Evolutionary conservation across 2,888 invertebrate species (phyloP).

Genomic region (Andrena minutula): DNA sequence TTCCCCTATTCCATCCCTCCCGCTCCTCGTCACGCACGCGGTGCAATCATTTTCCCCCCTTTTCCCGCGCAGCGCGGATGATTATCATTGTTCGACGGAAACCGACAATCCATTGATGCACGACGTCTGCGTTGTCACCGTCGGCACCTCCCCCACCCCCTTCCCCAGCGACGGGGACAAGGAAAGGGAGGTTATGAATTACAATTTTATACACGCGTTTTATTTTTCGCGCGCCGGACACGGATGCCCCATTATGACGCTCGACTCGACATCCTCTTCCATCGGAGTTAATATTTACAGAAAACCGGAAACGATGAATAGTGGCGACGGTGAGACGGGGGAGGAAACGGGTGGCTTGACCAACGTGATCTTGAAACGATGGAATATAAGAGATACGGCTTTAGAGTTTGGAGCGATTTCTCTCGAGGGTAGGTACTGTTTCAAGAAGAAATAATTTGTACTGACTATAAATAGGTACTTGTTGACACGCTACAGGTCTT

Average conservation of each 20-base stretch:
- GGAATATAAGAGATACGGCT: conserved; percentile 19
- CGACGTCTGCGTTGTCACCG: conserved; percentile 70
- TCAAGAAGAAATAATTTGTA: too few relatives aligned
- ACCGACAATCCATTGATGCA: conserved; percentile 80
- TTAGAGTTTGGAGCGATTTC: conserved; percentile 22
- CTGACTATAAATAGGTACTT: too few relatives aligned
- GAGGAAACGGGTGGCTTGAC: conserved; percentile 25
- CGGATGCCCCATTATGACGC: conserved; percentile 69
- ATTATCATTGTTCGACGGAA: conserved; percentile 78
- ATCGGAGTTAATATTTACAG: conserved; percentile 72
- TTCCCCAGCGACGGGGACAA: not conserved
- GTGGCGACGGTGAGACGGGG: conserved; percentile 15
- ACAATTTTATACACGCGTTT: conserved; percentile 68
- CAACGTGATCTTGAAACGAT: conserved; percentile 27
- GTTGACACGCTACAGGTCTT: too few relatives aligned
- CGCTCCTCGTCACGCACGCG: conserved; percentile 3
- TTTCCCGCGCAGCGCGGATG: conserved; percentile 58
- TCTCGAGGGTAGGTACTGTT: not conserved
- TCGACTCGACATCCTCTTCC: conserved; percentile 68
- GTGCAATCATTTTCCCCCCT: conserved; percentile 26
- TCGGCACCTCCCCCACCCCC: conserved; percentile 23
- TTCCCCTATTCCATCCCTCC: conserved; percentile 45
- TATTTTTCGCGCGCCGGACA: conserved; percentile 71
- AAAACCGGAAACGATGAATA: conserved; percentile 42
- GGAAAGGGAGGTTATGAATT: conserved; percentile 57